These are phyloP conservation scores for Atherix ibis DNA, from an alignment of 2,888 invertebrate genomes.

Conservation along the genomic window DNA sequence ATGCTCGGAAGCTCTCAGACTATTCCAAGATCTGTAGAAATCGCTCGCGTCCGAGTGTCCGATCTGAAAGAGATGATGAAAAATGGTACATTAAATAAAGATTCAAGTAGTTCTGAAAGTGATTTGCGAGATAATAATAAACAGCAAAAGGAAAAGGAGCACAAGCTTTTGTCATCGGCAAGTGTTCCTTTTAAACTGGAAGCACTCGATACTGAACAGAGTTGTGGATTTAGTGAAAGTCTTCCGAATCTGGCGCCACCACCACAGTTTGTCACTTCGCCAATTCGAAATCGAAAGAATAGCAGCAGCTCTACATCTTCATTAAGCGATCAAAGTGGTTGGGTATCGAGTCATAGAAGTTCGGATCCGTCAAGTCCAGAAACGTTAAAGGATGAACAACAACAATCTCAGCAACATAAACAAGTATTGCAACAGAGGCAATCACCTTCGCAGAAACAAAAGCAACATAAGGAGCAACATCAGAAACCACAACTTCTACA, in stretches of 20 bases:
- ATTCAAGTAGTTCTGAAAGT: conserved; percentile 38
- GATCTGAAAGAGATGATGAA: conserved; percentile 31
- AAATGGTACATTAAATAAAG: conserved; percentile 23
- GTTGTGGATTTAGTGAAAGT: conserved; percentile 47
- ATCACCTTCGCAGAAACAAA: conserved; percentile 21
- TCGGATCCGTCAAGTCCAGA: conserved; percentile 48
- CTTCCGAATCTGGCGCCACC: conserved; percentile 54
- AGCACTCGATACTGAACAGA: conserved; percentile 22
- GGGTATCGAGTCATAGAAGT: conserved; percentile 66
- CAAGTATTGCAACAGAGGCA: conserved; percentile 13
- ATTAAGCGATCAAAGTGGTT: conserved; percentile 71
- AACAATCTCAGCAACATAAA: conserved; percentile 18
- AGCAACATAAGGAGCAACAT: conserved; percentile 10
- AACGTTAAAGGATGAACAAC: conserved; percentile 20
- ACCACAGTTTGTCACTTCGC: conserved; percentile 41
- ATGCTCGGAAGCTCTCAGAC: conserved; percentile 31
- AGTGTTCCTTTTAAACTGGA: conserved; percentile 52
- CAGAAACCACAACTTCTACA: conserved; percentile 42
- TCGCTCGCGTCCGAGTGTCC: conserved; percentile 28
- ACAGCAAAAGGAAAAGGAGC: conserved; percentile 29
- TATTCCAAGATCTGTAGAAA: conserved; percentile 30
- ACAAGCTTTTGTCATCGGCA: conserved; percentile 35
- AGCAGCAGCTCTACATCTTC: conserved; percentile 45
- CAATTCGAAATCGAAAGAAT: conserved; percentile 28
- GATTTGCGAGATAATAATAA: conserved; percentile 39